phyloP scores from a whole-genome alignment of 2,797 vertebrate genomes.

The Dromococcyx pavoninus region DNA sequence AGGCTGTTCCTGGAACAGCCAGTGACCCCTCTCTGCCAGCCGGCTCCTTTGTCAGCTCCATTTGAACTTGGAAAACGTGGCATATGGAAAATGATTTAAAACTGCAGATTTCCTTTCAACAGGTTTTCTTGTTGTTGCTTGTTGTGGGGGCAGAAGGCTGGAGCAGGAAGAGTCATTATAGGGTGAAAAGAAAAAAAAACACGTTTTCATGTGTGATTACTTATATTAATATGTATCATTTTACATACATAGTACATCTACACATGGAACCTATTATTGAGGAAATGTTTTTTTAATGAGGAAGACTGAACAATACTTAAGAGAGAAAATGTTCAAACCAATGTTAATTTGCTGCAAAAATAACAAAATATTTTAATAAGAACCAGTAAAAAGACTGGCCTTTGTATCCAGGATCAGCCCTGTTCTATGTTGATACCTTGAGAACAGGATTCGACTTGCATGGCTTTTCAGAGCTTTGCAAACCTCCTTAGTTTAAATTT shows the following conservation, averaged over 20 bases:
- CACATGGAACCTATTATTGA: conserved; percentile 49
- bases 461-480: neutral
- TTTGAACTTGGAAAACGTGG: neutral
- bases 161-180: conserved; percentile 23
- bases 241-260: conserved; percentile 22
- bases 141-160: neutral
- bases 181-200: neutral
- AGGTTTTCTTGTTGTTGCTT: conserved; percentile 26
- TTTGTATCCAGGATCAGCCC: neutral
- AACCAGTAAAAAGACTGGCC: neutral
- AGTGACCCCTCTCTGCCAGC: neutral
- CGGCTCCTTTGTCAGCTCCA: neutral
- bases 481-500: neutral
- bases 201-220: conserved; percentile 11
- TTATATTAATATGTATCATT: conserved; percentile 41
- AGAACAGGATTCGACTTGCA: neutral
- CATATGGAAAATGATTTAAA: conserved; percentile 46
- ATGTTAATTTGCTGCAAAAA: conserved; percentile 48
- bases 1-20: neutral
- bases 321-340: conserved; percentile 61
- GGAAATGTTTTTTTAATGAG: conserved; percentile 65
- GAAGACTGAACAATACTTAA: conserved; percentile 59
- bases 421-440: neutral
- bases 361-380: conserved; percentile 48
- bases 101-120: neutral